Percentiles rank a stretch among this genome's conserved stretches.
Evolutionary conservation across 2,888 invertebrate species (phyloP).

Genomic region (Chirona hameri): DNA sequence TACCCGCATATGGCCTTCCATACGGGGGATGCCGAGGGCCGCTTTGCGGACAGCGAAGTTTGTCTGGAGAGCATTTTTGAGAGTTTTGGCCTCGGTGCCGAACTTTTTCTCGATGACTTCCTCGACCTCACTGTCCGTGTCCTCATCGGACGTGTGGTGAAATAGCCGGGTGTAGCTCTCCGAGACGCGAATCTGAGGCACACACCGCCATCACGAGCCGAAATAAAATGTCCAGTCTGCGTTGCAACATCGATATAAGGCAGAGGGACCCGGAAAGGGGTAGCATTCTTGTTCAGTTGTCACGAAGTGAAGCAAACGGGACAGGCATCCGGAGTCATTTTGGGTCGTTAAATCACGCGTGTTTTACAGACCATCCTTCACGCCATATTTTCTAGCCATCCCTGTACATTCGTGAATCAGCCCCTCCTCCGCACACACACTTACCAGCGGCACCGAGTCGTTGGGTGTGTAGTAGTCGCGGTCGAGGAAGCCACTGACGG

Average conservation of each 20-base stretch:
- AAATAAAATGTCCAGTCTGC: too few relatives aligned
- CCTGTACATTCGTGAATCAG: background rate
- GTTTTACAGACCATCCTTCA: too few relatives aligned
- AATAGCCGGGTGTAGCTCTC: conserved; percentile 4
- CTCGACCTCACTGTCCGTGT: background rate
- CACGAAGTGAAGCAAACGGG: too few relatives aligned
- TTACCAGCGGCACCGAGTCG: conserved; percentile 6
- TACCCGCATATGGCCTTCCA: conserved; percentile 13
- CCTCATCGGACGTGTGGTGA: background rate
- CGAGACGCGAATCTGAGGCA: background rate
- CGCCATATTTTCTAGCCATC: background rate
- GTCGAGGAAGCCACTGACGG: conserved; percentile 22
- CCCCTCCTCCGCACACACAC: background rate
- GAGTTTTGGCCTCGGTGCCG: conserved; percentile 9
- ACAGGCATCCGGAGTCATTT: too few relatives aligned
- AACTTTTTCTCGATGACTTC: background rate
- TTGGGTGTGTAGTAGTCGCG: background rate
- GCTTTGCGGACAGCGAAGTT: background rate
- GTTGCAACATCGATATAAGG: too few relatives aligned
- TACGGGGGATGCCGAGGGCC: background rate
- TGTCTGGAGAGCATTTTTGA: background rate
- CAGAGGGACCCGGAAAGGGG: too few relatives aligned
- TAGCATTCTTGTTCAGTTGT: too few relatives aligned
- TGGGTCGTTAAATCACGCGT: too few relatives aligned
- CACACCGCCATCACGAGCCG: background rate